A percentile compares a stretch with the other conserved stretches of the same genome.
These are phyloP conservation scores for Pheucticus melanocephalus DNA, from an alignment of 2,113 vertebrate species.

Conservation along the genomic window DNA sequence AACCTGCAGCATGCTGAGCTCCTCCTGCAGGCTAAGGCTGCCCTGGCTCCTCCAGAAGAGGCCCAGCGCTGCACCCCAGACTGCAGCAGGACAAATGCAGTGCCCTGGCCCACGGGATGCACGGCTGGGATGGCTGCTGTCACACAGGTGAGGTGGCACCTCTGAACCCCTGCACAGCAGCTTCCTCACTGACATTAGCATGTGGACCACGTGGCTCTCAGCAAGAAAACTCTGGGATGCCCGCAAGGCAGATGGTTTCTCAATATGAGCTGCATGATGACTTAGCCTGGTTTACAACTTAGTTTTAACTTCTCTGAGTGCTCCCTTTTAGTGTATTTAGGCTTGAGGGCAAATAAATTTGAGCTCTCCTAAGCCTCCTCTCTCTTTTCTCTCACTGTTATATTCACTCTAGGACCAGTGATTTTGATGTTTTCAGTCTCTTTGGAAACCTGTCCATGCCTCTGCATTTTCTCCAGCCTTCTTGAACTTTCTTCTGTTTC, in stretches of 20 bases:
- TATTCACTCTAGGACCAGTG: background rate
- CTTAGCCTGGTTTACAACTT: background rate
- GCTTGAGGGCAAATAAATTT: background rate
- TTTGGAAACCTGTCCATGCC: background rate
- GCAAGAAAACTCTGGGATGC: background rate
- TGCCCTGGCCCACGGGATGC: background rate
- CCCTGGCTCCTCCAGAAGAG: background rate
- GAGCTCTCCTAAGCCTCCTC: background rate
- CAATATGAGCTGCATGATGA: background rate
- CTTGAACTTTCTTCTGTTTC: background rate
- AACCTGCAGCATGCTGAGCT: background rate
- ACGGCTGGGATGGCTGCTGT: background rate
- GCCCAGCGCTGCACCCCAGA: accelerated
- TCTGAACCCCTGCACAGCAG: background rate
- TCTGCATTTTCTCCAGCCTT: background rate
- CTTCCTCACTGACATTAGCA: background rate
- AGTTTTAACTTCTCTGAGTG: background rate
- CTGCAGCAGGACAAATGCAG: background rate
- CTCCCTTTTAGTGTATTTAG: background rate
- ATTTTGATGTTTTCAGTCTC: background rate
- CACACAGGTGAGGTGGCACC: background rate
- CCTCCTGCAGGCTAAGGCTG: background rate
- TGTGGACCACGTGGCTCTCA: accelerated
- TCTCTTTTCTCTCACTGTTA: background rate
- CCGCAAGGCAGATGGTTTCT: background rate